Percentiles rank a stretch among this genome's conserved stretches.
phyloP scores from a whole-genome alignment of 2,113 vertebrate species.

The Malurus cyaneus region DNA sequence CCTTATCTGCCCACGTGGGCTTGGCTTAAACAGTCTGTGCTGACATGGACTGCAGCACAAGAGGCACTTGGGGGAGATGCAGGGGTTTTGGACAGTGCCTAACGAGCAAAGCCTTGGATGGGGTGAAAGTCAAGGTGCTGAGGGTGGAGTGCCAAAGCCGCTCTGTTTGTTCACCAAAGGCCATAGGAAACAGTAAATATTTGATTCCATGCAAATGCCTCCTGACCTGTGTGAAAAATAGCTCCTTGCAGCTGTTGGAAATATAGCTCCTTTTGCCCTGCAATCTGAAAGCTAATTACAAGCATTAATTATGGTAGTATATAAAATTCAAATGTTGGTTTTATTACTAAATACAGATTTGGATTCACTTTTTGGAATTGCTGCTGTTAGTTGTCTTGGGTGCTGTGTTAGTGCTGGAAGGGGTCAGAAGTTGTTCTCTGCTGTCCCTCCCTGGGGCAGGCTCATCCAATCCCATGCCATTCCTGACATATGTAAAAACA shows the following conservation, averaged over 20 bases:
- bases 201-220: not conserved
- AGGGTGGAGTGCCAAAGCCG: not conserved
- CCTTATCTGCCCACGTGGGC: constrained; percentile 64
- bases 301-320: not conserved
- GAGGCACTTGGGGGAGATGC: not conserved
- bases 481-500: not conserved
- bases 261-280: not conserved
- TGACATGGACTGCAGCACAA: constrained; percentile 33
- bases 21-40: constrained; percentile 55
- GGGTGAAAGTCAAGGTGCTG: not conserved
- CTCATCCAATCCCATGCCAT: fast-evolving
- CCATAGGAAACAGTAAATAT: not conserved
- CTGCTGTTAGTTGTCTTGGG: not conserved
- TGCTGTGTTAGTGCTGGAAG: not conserved
- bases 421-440: not conserved
- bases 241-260: not conserved
- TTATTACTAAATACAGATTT: not conserved
- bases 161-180: not conserved
- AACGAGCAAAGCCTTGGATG: not conserved
- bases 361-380: not conserved
- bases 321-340: not conserved
- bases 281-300: not conserved
- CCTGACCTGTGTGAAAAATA: not conserved
- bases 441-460: not conserved
- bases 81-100: not conserved